Conservation (phyloP, 2,797 vertebrate genomes). For the Sebastes aleutianus region DNA sequence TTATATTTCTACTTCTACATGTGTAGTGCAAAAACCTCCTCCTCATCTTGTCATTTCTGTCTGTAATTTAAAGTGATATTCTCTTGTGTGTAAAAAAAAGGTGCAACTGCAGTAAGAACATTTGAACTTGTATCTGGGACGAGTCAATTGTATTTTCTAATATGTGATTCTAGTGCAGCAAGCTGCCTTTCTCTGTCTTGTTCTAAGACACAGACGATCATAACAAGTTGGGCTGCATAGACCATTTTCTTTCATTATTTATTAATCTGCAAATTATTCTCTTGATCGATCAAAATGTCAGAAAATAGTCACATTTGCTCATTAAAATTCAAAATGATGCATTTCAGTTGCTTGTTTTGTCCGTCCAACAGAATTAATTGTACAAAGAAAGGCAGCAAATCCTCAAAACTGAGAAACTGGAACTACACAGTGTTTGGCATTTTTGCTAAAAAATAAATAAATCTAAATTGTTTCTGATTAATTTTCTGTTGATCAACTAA, state of each 20-base stretch:
- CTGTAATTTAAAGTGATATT: not conserved
- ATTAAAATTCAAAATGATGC: not conserved
- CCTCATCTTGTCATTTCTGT: not conserved
- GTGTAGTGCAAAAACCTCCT: not conserved
- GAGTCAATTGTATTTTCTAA: not conserved
- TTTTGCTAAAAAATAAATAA: no score
- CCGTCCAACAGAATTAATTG: not conserved
- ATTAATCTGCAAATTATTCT: not conserved
- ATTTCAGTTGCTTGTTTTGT: not conserved
- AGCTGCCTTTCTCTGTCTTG: not conserved
- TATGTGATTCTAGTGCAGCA: not conserved
- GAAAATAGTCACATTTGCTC: not conserved
- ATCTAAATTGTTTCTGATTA: no score
- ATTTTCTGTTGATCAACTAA: no score
- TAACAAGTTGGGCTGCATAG: not conserved
- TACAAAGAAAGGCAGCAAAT: not conserved
- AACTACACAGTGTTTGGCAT: not conserved
- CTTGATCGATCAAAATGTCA: not conserved
- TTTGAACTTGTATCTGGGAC: not conserved
- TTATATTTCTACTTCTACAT: not conserved
- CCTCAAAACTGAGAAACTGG: not conserved
- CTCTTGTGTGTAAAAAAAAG: not conserved
- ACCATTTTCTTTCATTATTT: not conserved
- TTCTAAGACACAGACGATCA: not conserved
- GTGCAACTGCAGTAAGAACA: not conserved